Evolutionary conservation across 2,113 vertebrate species (phyloP), one percentile per base, ranked within the genome.

Genomic region (Piprites chloris): DNA sequence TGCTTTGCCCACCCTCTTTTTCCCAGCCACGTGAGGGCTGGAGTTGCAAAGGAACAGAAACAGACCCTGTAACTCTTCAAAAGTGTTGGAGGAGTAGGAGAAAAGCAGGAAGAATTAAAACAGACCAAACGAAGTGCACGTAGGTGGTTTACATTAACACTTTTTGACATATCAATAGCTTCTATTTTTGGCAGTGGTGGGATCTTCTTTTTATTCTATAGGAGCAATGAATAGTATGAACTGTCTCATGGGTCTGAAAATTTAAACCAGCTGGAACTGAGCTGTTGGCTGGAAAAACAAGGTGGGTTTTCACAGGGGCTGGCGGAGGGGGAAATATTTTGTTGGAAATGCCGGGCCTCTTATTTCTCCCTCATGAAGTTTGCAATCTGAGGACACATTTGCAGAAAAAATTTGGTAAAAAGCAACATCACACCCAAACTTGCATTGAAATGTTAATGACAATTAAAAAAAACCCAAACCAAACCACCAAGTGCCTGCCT

Each of bases 61-160:
- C 11, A 27, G 3, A n/a, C 6, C 21, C 37, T 79, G 37, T 7
- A 93, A 81, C 27, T 68, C 61, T 66, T 68, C 5, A 3, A 22
- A 89, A 91, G 37, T 7, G 9, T 11, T 58, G 66, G 52, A 19
- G 20, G 73, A 93, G 62, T 20, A 62, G 58, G 12, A 87, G 61
- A 63, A 58, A 83, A 86, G 46, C 1, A 1, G 65, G 58, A 67
- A 81, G 63, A 87, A 94, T 89, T 91, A 65, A 85, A 84, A 24
- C 26, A 91, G 87, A 69, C 81, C 65, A 85, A 95, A 87, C 89
- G 76, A 74, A 81, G 87, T 37, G 9, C 28, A 11, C 4, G 95
- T 83, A 89, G 95, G 94, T 73, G 95, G 95, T 93, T 78, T 95
- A 72, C 56, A 96, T 93, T 91, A 96, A 82, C 76, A 58, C 56